phyloP scores from a whole-genome alignment of 2,797 vertebrate genomes.

The Atherinosoma microstoma region DNA sequence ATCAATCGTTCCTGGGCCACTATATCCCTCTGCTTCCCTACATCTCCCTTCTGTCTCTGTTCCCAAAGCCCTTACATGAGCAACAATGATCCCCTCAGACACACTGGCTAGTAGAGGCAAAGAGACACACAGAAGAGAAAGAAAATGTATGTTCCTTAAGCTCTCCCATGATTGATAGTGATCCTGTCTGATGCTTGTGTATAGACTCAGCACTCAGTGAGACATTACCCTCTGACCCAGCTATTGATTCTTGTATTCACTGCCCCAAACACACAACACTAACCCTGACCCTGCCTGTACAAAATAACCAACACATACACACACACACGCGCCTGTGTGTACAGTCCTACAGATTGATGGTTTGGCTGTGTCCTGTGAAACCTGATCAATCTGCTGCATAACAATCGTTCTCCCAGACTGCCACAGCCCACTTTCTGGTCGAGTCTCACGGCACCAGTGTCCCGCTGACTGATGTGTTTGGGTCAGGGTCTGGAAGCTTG shows the following conservation, averaged over 20 bases:
- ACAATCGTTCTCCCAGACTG: constrained; percentile 57
- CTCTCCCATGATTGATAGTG: constrained; percentile 80
- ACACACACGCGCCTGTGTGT: constrained; percentile 46
- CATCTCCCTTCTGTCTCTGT: constrained; percentile 48
- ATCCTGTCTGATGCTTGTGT: constrained; percentile 78
- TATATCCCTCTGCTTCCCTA: constrained; percentile 56
- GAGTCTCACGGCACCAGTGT: constrained; percentile 58
- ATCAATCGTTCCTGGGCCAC: constrained; percentile 48
- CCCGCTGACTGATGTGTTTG: constrained; percentile 77
- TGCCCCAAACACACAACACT: constrained; percentile 71
- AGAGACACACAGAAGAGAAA: constrained; percentile 57
- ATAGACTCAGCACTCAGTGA: constrained; percentile 82
- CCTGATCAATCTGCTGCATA: constrained; percentile 76
- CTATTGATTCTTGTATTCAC: constrained; percentile 73
- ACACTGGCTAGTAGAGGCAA: constrained; percentile 51
- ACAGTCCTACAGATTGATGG: constrained; percentile 74
- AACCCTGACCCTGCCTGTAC: constrained; percentile 56
- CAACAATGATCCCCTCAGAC: constrained; percentile 69
- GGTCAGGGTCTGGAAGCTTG: constrained; percentile 68
- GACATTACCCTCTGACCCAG: constrained; percentile 83
- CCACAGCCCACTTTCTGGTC: constrained; percentile 70
- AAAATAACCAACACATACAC: constrained; percentile 27
- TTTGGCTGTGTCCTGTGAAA: constrained; percentile 67
- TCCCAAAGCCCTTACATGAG: constrained; percentile 75
- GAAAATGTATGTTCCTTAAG: constrained; percentile 69